phyloP scores from a whole-genome alignment of 2,888 invertebrate genomes.

The Caenorhabditis auriculariae region DNA sequence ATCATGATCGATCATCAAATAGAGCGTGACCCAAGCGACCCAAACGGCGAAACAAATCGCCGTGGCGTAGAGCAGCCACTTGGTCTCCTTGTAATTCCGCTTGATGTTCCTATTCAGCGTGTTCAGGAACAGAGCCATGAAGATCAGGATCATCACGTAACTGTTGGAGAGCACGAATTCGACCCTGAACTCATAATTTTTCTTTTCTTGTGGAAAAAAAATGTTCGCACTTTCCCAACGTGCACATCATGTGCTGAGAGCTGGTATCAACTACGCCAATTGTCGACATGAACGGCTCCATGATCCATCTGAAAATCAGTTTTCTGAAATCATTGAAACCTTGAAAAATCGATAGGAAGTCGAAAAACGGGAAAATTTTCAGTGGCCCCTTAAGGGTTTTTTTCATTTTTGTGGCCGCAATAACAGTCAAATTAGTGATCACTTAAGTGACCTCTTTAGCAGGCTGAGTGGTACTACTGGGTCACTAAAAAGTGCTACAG shows the following conservation, averaged over 20 bases:
- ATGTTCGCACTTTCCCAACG: slow-evolving; percentile 31
- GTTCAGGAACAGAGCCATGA: slow-evolving; percentile 57
- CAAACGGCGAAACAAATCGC: slow-evolving; percentile 49
- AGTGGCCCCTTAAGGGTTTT: no score
- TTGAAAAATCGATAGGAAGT: no score
- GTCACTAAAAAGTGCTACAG: no score
- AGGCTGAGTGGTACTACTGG: no score
- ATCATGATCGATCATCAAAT: slow-evolving; percentile 33
- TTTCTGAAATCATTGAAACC: no score
- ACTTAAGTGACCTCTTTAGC: no score
- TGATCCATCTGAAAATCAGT: slow-evolving; percentile 45
- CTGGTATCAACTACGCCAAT: slow-evolving; percentile 36
- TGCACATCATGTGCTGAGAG: slow-evolving; percentile 44
- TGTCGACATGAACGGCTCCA: slow-evolving; percentile 50
- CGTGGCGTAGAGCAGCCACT: slow-evolving; percentile 58
- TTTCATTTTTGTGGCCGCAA: no score
- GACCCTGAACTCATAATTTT: slow-evolving; percentile 13
- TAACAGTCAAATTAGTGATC: no score
- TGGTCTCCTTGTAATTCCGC: slow-evolving; percentile 63
- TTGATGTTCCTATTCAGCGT: slow-evolving; percentile 58
- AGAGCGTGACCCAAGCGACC: slow-evolving; percentile 50
- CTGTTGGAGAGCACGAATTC: slow-evolving; percentile 51
- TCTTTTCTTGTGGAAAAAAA: not conserved
- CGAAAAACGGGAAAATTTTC: no score
- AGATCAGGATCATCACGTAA: slow-evolving; percentile 56